Evolutionary conservation across 2,797 vertebrate species (phyloP), one percentile per base, ranked within the genome.

Genomic region (Acomys russatus): DNA sequence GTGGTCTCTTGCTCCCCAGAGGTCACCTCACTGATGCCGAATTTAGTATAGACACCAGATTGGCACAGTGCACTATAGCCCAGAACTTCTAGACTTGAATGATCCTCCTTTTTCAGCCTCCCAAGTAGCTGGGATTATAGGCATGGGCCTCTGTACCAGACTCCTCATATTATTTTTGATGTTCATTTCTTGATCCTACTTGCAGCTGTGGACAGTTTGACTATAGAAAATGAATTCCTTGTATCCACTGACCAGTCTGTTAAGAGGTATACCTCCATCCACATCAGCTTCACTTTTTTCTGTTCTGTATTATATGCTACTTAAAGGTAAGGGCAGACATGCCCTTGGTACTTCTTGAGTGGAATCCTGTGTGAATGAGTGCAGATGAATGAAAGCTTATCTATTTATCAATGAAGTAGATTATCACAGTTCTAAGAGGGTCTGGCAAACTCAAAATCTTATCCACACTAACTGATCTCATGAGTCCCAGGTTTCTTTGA

Each of bases 401-500:
- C 76, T 86, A 49, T 74, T 88, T 95, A 33, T 38, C 15, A 88
- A 54, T 18, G 33, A 54, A 25, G 1, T 63, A 2, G 35, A 30
- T 68, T 6, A 64, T 17, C 4, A 0, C 20, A 35, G 15, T 35
- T 77, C n/a, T 20, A 82, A 91, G 54, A 49, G 61, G 51, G 71
- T 38, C 56, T 17, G 35, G 20, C 3, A 95, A 68, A 76, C 20
- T 94, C 61, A n/a, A 85, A 95, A 77, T 86, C 51, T 82, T 10
- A 91, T 73, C n/a, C 74, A 8, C 9, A 18, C 9, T 83, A 63
- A 64, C 2, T 73, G 70, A 80, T 85, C 79, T n/a, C 35, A 4
- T 80, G 71, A 94, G 25, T 59, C 44, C 8, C 17, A 61, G 12
- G 1, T 80, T 73, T 92, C 56, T 91, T 93, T 85, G 49, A 74